These are phyloP conservation scores for Fregata magnificens DNA, from an alignment of 2,113 vertebrate genomes.

Conservation along the genomic window DNA sequence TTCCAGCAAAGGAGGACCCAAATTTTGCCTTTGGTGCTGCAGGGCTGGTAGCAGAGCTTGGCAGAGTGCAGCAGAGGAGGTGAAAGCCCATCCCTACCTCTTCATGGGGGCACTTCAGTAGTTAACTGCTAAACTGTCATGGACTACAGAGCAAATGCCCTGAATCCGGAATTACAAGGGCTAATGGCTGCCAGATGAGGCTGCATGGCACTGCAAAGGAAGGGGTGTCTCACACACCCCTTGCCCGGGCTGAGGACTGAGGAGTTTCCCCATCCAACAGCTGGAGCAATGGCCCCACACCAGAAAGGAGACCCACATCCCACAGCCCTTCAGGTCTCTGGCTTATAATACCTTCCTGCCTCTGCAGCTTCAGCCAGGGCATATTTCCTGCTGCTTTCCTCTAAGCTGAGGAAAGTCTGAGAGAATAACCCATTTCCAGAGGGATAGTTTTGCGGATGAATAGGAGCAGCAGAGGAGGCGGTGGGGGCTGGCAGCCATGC, in stretches of 20 bases:
- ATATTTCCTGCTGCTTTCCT: not conserved
- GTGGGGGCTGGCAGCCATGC: not conserved
- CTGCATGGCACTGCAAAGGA: not conserved
- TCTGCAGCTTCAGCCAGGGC: not conserved
- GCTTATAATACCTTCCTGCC: not conserved
- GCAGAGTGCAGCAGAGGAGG: not conserved
- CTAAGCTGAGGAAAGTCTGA: not conserved
- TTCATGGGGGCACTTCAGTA: no score
- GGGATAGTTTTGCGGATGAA: not conserved
- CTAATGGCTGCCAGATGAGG: not conserved
- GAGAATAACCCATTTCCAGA: not conserved
- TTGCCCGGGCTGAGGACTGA: accelerated
- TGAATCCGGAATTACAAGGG: not conserved
- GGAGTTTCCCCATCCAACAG: not conserved
- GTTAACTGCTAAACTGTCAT: not conserved
- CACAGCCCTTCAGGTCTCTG: not conserved
- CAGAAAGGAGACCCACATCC: not conserved
- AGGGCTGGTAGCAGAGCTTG: not conserved
- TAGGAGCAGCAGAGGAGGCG: not conserved
- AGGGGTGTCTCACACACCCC: not conserved
- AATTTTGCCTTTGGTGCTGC: not conserved
- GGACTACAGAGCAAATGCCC: not conserved
- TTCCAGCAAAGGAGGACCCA: not conserved
- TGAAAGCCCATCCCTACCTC: not conserved
- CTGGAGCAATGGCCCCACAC: accelerated